Evolutionary conservation across 2,888 invertebrate species (phyloP).

Genomic region (Macrophya annulata): DNA sequence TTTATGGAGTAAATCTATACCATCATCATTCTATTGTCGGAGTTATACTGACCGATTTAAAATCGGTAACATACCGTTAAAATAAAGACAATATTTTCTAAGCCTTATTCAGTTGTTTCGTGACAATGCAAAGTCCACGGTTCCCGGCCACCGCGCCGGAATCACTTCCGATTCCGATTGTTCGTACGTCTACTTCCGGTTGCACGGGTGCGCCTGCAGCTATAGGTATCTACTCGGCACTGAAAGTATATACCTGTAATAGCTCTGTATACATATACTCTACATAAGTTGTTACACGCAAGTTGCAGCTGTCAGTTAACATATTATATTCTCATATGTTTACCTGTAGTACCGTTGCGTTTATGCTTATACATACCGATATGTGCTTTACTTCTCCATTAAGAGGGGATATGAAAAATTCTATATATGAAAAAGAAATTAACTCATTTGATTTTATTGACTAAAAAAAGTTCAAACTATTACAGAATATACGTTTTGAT

Average conservation of each 20-base stretch:
- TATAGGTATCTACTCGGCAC: slow-evolving; percentile 22
- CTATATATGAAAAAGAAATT: too few relatives aligned
- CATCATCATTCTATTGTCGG: background rate
- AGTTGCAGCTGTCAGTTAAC: slow-evolving; percentile 14
- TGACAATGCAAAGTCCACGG: slow-evolving; percentile 72
- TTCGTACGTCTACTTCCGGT: slow-evolving; percentile 69
- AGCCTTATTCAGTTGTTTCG: slow-evolving; percentile 57
- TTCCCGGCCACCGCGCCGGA: slow-evolving; percentile 70
- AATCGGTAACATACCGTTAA: background rate
- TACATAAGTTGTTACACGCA: background rate
- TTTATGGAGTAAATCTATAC: slow-evolving; percentile 33
- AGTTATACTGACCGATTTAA: slow-evolving; percentile 19
- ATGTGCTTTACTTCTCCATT: background rate
- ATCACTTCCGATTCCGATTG: slow-evolving; percentile 76
- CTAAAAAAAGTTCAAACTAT: background rate
- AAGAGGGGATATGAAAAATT: too few relatives aligned
- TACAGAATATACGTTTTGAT: background rate
- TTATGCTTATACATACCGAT: background rate
- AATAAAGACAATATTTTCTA: slow-evolving; percentile 68
- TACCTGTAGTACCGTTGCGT: too few relatives aligned
- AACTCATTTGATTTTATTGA: too few relatives aligned
- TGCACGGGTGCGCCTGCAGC: slow-evolving; percentile 55
- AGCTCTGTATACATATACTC: background rate
- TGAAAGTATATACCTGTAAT: slow-evolving; percentile 14
- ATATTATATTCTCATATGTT: background rate